Evolutionary conservation across 2,113 vertebrate genomes (phyloP).

Genomic region (Campylomormyrus tamandua): DNA sequence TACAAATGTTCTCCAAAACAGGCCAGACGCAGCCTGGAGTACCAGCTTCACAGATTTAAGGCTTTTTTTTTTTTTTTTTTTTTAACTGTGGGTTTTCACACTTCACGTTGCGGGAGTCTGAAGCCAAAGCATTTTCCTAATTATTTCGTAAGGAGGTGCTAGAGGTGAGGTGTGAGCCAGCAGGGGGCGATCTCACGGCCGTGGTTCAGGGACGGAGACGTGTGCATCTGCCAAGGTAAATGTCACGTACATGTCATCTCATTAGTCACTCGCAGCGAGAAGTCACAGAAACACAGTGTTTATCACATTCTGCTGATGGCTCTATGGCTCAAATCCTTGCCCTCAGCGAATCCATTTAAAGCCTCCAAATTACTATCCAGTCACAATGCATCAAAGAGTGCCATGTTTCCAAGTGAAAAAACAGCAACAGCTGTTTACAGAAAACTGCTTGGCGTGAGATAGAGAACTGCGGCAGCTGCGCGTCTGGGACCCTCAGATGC

Average conservation of each 20-base stretch:
- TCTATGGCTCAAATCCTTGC: not conserved
- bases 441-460: not conserved
- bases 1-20: too few species aligned
- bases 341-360: not conserved
- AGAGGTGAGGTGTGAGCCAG: not conserved
- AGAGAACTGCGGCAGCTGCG: not conserved
- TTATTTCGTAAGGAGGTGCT: not conserved
- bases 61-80: not conserved
- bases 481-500: not conserved
- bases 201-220: not conserved
- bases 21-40: not conserved
- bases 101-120: not conserved
- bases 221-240: not conserved
- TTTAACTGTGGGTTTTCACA: not conserved
- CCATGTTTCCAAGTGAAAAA: not conserved
- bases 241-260: not conserved
- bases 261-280: not conserved
- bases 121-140: not conserved
- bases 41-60: not conserved
- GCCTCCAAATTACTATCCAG: not conserved
- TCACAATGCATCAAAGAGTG: not conserved
- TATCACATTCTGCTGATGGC: not conserved
- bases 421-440: not conserved
- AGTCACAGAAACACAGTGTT: not conserved
- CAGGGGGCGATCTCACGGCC: not conserved